Base-by-base conservation (phyloP, 2,797 vertebrate genomes). In the Muraenolepis orangiensis region DNA sequence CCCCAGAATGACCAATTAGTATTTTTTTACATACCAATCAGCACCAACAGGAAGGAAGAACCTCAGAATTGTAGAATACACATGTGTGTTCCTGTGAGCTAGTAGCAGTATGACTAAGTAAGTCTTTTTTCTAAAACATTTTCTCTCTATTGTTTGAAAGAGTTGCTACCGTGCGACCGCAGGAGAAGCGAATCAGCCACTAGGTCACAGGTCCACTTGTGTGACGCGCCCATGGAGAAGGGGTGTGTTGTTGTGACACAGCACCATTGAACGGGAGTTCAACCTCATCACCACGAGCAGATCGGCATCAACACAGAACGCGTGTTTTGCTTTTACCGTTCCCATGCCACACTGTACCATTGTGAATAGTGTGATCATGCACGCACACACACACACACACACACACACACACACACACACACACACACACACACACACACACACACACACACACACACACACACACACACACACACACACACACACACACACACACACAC, bases 31-130 rank as follows among this genome's bases (percentile, higher is more conserved):
- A 14, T 11, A 66, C 64, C 61, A 14, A 66, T 66, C 23, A 66
- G 23, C 23, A 23, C 23, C 10, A 10, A 66, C 61, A 1, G 42
- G 13, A 66, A 61, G 68, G 67, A 70, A 0, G 69, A 64, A 80
- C 29, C 40, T 81, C 57, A 69, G 66, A 70, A 30, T 66, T 20
- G 20, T 66, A 46, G 20, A 72, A 64, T 34, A 14, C 71, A 61
- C 28, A 72, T 16, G 23, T 13, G 51, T 16, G 23, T 64, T 57
- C 16, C 71, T 23, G 11, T 72, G 71, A n/a, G 29, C 71, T 6
- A 14, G 13, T 66, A 8, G 64, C 26, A 10, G 26, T n/a, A n/a
- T n/a, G n/a, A n/a, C n/a, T n/a, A n/a, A n/a, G n/a, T n/a, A n/a
- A n/a, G n/a, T n/a, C n/a, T n/a, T n/a, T n/a, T n/a, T n/a, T n/a